Conservation (phyloP, 1,140 invertebrate genomes). For the Lerema accius region DNA sequence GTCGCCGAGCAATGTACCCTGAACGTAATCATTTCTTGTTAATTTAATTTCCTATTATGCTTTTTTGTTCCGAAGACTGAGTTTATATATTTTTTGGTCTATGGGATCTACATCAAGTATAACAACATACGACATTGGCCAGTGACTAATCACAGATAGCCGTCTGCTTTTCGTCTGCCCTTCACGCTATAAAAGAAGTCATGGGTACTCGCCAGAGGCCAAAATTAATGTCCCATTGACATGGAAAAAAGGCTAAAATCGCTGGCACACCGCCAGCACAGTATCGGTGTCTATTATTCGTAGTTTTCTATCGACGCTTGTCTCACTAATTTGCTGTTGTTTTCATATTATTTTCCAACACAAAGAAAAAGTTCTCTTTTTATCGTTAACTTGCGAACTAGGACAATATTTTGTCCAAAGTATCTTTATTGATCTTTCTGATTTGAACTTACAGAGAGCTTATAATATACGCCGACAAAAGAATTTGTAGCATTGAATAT, state of each 20-base stretch:
- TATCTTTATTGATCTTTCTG: too few relatives aligned
- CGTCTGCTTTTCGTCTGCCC: not conserved
- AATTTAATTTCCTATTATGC: too few relatives aligned
- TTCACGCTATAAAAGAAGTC: not conserved
- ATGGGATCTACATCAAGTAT: too few relatives aligned
- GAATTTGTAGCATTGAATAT: not conserved
- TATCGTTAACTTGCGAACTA: too few relatives aligned
- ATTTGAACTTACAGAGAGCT: not conserved
- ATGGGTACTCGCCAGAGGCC: not conserved
- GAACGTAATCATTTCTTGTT: too few relatives aligned
- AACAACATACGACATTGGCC: too few relatives aligned
- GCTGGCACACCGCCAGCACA: constrained; percentile 16
- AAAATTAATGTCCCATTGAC: constrained; percentile 5
- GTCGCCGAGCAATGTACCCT: too few relatives aligned
- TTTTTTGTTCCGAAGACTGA: too few relatives aligned
- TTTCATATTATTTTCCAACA: not conserved
- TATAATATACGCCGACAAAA: not conserved
- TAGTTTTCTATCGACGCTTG: constrained; percentile 15
- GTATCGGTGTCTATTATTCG: constrained; percentile 27
- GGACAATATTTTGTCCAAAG: too few relatives aligned
- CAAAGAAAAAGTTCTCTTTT: too few relatives aligned
- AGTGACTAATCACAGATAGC: not conserved
- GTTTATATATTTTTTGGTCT: too few relatives aligned
- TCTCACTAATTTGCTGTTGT: constrained; percentile 24
- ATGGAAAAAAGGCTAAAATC: not conserved